Evolutionary conservation across 2,888 invertebrate species (phyloP), one percentile per base, ranked within the genome.

Genomic region (Caenorhabditis sulstoni): DNA sequence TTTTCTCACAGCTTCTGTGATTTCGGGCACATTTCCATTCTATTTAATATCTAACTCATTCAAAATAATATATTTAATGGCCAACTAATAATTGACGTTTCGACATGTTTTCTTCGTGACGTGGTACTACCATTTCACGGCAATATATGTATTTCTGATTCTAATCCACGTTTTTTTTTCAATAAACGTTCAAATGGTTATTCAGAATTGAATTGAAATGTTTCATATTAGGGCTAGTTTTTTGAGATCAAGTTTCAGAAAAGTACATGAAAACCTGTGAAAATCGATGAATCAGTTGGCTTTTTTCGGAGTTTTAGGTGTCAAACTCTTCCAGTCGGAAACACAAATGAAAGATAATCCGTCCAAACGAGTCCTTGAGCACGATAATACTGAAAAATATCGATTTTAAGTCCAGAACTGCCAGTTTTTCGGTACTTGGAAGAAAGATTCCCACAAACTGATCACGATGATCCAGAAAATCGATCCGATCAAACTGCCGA

Each of bases 351-450:
- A 11, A 84, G 47, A 39, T 75, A 76, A 37, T 84, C 84, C 3
- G 80, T 59, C 84, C 84, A 84, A n/a, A 59, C 77, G 37, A 82
- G 67, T 45, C 84, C 84, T 80, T 81, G 74, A 39, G 70, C 39
- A 22, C 84, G 82, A 45, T 81, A 84, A 23, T 67, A 20, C 84
- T 84, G 65, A 77, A 82, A 82, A 39, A 50, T 39, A 37, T 37
- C 22, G 39, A 11, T 5, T 22, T 62, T 62, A n/a, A n/a, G n/a
- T 52, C 14, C 11, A 0, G 5, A 11, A 39, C 16, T 37, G 45
- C 22, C 1, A 41, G 2, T 37, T 20, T 39, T n/a, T 39, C 29
- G 41, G 23, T 23, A 84, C 84, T 65, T 84, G 84, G 58, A 82
- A 84, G 52, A 80, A 62, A 12, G 64, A 58, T 53, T 84, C 84